A percentile compares a stretch with the other conserved stretches of the same genome.
Conservation (phyloP, 2,888 invertebrate genomes). For the Cenopis cana region DNA sequence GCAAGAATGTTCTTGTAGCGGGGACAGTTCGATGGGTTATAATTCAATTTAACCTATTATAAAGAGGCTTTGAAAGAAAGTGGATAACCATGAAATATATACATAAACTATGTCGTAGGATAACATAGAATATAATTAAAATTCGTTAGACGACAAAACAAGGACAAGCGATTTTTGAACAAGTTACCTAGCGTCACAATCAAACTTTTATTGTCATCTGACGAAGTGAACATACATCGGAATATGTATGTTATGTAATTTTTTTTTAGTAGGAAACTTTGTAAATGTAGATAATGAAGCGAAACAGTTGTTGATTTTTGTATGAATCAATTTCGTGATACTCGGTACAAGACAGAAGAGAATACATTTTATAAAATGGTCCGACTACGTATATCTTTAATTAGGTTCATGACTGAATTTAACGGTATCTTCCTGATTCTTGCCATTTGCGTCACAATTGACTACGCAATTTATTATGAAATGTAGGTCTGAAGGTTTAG, state of each 20-base stretch:
- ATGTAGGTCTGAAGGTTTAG: neutral
- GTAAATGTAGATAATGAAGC: neutral
- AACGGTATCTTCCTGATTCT: slow-evolving; percentile 22
- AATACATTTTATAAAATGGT: neutral
- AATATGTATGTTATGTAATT: neutral
- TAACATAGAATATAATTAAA: neutral
- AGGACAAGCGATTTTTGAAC: neutral
- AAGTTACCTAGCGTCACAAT: neutral
- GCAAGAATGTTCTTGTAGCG: neutral
- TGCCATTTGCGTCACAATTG: slow-evolving; percentile 10
- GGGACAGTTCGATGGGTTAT: neutral
- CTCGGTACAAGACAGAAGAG: neutral
- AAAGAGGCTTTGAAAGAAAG: too few species aligned
- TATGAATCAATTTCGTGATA: neutral
- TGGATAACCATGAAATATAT: too few species aligned
- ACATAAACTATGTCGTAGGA: neutral
- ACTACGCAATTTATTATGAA: neutral
- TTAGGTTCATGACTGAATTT: neutral
- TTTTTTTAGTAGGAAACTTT: neutral
- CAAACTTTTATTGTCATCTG: neutral
- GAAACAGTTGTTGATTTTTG: neutral
- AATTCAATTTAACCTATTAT: too few species aligned
- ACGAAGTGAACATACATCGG: neutral
- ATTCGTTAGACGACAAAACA: neutral
- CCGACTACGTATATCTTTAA: neutral